A percentile compares a stretch with the other conserved stretches of the same genome.
These are phyloP conservation scores for Pantherophis alleghaniensis DNA, from an alignment of 2,797 vertebrate genomes.

Conservation along the genomic window DNA sequence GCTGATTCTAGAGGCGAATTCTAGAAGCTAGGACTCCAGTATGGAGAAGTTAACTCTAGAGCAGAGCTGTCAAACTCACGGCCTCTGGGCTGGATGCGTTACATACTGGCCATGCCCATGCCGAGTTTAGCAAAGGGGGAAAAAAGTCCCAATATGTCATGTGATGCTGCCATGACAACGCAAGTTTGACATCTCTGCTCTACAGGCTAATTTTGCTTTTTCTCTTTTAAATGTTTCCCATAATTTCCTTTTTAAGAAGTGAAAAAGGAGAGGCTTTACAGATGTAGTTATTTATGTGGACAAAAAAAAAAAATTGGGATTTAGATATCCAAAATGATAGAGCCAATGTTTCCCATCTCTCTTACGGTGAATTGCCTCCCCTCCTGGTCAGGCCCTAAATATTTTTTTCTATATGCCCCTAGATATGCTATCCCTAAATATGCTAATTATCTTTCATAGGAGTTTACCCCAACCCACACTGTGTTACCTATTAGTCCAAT, in stretches of 20 bases:
- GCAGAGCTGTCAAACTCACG: too few relatives aligned
- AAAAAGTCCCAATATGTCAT: too few relatives aligned
- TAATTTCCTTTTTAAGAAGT: neutral
- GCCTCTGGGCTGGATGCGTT: too few relatives aligned
- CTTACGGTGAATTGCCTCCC: neutral
- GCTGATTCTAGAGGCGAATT: neutral
- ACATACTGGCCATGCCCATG: too few relatives aligned
- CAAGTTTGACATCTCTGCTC: neutral
- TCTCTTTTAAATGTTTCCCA: neutral
- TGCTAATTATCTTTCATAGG: neutral
- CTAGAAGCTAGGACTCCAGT: too few relatives aligned
- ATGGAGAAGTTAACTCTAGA: too few relatives aligned
- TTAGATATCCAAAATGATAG: neutral
- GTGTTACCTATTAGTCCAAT: neutral
- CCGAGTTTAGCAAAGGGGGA: too few relatives aligned
- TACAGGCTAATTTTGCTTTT: neutral
- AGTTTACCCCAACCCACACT: neutral
- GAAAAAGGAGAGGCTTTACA: neutral
- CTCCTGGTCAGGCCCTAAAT: neutral
- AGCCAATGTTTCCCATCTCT: neutral
- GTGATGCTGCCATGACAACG: too few relatives aligned
- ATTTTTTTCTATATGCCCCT: neutral
- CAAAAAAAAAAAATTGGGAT: neutral
- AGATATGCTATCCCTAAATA: neutral
- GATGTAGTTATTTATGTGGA: neutral